phyloP scores from a whole-genome alignment of 2,113 vertebrate species.

The Noctilio leporinus region DNA sequence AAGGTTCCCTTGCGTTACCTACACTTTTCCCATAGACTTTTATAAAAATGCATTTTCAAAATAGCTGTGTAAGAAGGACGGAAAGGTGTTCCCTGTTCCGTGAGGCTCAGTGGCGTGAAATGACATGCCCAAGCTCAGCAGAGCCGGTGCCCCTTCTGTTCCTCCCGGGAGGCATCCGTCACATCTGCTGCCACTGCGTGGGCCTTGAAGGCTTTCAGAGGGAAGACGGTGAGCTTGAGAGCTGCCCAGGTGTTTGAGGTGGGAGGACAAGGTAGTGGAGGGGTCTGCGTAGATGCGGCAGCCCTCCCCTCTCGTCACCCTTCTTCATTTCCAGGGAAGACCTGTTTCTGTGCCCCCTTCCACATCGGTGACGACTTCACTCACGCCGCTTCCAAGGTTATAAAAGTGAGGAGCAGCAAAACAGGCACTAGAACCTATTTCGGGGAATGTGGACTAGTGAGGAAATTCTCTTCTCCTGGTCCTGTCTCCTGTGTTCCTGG shows the following conservation, averaged over 20 bases:
- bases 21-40: not conserved
- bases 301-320: not conserved
- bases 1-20: not conserved
- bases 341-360: not conserved
- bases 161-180: not conserved
- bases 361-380: too few relatives aligned
- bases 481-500: not conserved
- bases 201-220: not conserved
- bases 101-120: not conserved
- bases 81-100: not conserved
- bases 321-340: not conserved
- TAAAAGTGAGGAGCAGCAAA: too few relatives aligned
- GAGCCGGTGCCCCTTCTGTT: not conserved
- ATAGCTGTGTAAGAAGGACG: not conserved
- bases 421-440: not conserved
- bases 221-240: too few relatives aligned
- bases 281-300: not conserved
- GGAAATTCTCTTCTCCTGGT: not conserved
- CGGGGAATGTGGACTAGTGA: not conserved
- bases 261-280: not conserved
- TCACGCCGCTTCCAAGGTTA: not conserved
- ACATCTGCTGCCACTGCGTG: accelerated
- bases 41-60: not conserved
- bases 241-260: too few relatives aligned
- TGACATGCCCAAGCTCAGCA: not conserved